Base-by-base conservation (phyloP, 2,888 invertebrate genomes). In the Tetragnatha montana region DNA sequence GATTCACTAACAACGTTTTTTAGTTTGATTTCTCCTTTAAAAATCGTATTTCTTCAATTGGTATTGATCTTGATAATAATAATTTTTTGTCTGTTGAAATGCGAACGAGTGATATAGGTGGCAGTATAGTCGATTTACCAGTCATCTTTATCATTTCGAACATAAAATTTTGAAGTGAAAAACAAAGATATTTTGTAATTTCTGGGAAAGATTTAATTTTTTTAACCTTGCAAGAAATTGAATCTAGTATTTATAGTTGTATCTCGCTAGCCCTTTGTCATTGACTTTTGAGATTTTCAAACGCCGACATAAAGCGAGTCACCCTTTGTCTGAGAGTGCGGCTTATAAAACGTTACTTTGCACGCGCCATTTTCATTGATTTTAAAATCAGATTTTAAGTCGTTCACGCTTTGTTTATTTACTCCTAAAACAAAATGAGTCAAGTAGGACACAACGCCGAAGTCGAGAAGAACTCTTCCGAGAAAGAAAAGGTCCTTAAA, bases 351-450 rank as follows among this genome's bases (percentile, higher is more conserved):
- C 86, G 89, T 82, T 86, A 79, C 76, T 85, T 74, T 81, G 82
- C 89, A 89, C 89, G 89, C 89, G 89, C 89, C 89, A 89, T 89
- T 89, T 89, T 89, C 86, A 71, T 68, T 79, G 78, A 81, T 68
- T 85, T 89, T 87, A 78, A 76, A 89, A 86, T 81, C 47, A 21
- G 70, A 79, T 50, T 71, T 89, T 81, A 74, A 82, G 82, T 79
- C 68, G 60, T 86, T 78, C 19, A 51, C 78, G 86, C 86, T 79
- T 86, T 82, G 86, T 89, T 89, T 89, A 86, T 86, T 89, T 89
- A 82, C 78, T 74, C 78, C 47, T 21, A 19, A 79, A 86, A 51
- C 60, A 89, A 82, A 51, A 89, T 89, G 89, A 89, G 89, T 76
- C 60, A 73, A 22, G 68, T 71, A 89, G 81, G 81, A 81, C 86